These are phyloP conservation scores for Macheiramphus alcinus DNA, from an alignment of 2,113 vertebrate genomes.

Conservation along the genomic window DNA sequence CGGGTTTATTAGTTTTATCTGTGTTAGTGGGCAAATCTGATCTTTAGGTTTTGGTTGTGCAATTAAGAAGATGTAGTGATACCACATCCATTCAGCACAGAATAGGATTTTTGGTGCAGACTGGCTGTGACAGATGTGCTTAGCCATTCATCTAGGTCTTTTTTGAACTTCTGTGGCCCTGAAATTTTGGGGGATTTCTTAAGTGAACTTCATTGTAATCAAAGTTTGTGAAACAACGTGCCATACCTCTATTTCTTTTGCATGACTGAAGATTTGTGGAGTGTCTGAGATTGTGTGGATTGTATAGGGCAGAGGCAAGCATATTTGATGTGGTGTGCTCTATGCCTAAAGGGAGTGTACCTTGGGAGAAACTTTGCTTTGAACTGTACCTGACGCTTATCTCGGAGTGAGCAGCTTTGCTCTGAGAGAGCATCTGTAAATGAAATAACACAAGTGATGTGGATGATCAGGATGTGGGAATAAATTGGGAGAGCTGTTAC, in stretches of 20 bases:
- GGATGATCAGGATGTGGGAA: background rate
- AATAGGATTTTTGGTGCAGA: background rate
- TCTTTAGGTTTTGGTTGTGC: background rate
- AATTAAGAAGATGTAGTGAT: background rate
- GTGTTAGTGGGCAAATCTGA: background rate
- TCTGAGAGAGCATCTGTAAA: background rate
- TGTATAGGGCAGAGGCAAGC: background rate
- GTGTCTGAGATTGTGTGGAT: background rate
- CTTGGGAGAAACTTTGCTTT: background rate
- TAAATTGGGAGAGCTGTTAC: background rate
- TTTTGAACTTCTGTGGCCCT: background rate
- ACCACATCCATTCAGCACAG: background rate
- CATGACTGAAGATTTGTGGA: background rate
- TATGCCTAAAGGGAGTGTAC: background rate
- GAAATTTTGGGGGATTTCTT: background rate
- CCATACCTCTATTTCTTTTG: background rate
- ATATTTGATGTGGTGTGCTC: background rate
- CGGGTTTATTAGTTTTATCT: background rate
- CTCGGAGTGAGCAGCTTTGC: background rate
- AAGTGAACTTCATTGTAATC: background rate
- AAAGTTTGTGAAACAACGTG: background rate
- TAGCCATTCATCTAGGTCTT: background rate
- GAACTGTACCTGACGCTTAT: background rate
- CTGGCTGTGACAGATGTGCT: background rate
- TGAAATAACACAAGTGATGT: background rate